A percentile compares a stretch with the other conserved stretches of the same genome.
Evolutionary conservation across 64 coral and sea anemone genomes (phyloP).

Genomic region (Stylophora pistillata): DNA sequence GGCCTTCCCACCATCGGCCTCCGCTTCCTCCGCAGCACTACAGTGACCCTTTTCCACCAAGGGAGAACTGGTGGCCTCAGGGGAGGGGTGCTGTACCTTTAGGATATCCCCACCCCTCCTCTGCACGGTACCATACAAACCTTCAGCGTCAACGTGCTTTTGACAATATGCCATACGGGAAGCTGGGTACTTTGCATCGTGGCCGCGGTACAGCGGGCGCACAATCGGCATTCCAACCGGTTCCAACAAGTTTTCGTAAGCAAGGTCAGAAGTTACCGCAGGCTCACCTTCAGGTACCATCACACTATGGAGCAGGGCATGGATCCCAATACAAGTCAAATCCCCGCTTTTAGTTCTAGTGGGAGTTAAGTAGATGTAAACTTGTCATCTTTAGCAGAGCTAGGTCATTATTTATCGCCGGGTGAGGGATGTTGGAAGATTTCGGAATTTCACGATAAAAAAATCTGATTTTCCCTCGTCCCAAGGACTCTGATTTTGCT

Average conservation of each 20-base stretch:
- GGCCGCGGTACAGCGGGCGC: constrained; percentile 41
- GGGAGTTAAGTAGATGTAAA: background rate
- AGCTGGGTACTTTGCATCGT: constrained; percentile 43
- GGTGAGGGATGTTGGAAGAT: too few relatives aligned
- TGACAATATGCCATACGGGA: constrained; percentile 69
- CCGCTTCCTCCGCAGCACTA: constrained; percentile 77
- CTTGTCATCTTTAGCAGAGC: too few relatives aligned
- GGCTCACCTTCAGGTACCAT: constrained; percentile 76
- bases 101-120: constrained; percentile 53
- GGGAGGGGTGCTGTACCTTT: constrained; percentile 6
- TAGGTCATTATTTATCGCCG: too few relatives aligned
- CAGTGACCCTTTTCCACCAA: constrained; percentile 86
- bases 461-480: too few relatives aligned
- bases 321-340: constrained; percentile 79
- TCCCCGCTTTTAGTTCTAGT: constrained; percentile 61
- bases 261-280: constrained; percentile 50
- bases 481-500: too few relatives aligned
- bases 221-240: constrained; percentile 77
- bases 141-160: constrained; percentile 81
- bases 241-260: constrained; percentile 51
- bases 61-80: constrained; percentile 78
- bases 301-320: constrained; percentile 44
- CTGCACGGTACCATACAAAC: constrained; percentile 68
- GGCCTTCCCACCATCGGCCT: constrained; percentile 51
- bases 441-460: too few relatives aligned